Base-by-base conservation (phyloP, 1,140 invertebrate genomes). In the Drosophila ironensis region DNA sequence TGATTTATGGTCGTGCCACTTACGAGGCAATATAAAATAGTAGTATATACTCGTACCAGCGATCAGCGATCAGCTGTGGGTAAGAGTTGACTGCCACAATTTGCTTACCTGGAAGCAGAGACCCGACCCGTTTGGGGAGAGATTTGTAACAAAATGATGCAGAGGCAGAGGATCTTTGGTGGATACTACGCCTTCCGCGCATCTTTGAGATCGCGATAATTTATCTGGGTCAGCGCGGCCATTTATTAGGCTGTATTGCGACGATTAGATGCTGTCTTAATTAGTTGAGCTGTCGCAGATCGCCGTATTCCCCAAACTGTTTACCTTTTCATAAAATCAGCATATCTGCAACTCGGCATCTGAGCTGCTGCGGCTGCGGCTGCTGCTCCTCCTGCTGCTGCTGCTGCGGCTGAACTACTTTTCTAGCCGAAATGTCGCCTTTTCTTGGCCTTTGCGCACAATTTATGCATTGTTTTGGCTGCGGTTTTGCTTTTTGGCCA, bases 391-490 rank as follows among this genome's bases (percentile, higher is more conserved):
- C n/a, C n/a, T n/a, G n/a, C n/a, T n/a, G n/a, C n/a, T n/a, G n/a
- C n/a, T n/a, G n/a, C n/a, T n/a, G n/a, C n/a, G n/a, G n/a, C n/a
- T n/a, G n/a, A n/a, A n/a, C n/a, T n/a, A n/a, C n/a, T n/a, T n/a
- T n/a, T 57, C 66, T 69, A 59, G 54, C 52, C 56, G 52, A 60
- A 80, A 81, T 82, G 73, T 82, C 73, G 72, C 47, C 59, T 37
- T 57, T 64, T 24, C 38, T 63, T 74, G 69, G 69, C 70, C 75
- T 80, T 80, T 81, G 56, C 70, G 50, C 54, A 72, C 72, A 82
- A 76, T 76, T 81, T 81, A 81, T 81, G 76, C 76, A 76, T 81
- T 81, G 76, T 78, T 78, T 69, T n/a, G n/a, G n/a, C n/a, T n/a
- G n/a, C n/a, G n/a, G n/a, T n/a, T n/a, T n/a, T n/a, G n/a, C n/a